Evolutionary conservation across 2,797 vertebrate genomes (phyloP).

Genomic region (Heliangelus exortis): DNA sequence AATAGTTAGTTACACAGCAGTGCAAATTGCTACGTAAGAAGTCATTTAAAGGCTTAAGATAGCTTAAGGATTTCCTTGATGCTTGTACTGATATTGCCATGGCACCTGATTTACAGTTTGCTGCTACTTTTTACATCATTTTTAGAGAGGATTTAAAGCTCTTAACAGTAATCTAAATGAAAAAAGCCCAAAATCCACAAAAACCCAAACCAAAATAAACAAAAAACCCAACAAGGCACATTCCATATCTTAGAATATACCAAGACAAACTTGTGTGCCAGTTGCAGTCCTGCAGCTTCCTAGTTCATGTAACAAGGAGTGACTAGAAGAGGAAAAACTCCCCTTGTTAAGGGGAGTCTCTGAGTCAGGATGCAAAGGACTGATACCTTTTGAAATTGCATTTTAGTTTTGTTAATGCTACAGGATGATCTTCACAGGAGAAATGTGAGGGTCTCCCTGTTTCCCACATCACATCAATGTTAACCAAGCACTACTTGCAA

Average conservation of each 20-base stretch:
- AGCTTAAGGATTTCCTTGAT: slow-evolving; percentile 4
- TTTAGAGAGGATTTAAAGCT: not conserved
- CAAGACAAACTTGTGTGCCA: not conserved
- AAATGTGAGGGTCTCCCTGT: rapidly evolving
- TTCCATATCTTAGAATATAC: not conserved
- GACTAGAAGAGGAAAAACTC: not conserved
- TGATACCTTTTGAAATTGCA: not conserved
- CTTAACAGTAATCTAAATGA: not conserved
- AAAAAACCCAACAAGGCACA: too few species aligned
- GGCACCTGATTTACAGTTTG: rapidly evolving
- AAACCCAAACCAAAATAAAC: too few species aligned
- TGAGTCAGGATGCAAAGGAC: not conserved
- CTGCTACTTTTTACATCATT: not conserved
- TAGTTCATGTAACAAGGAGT: not conserved
- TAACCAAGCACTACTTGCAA: not conserved
- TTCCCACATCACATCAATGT: not conserved
- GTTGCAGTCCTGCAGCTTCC: not conserved
- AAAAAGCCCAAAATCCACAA: too few species aligned
- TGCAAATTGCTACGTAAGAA: not conserved
- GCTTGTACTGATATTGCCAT: not conserved
- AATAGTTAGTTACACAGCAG: not conserved
- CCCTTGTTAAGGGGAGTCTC: not conserved
- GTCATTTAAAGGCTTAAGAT: not conserved
- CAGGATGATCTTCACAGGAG: not conserved
- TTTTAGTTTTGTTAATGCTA: not conserved